These are phyloP conservation scores for Myiozetetes cayanensis DNA, from an alignment of 2,113 vertebrate species.

Conservation along the genomic window DNA sequence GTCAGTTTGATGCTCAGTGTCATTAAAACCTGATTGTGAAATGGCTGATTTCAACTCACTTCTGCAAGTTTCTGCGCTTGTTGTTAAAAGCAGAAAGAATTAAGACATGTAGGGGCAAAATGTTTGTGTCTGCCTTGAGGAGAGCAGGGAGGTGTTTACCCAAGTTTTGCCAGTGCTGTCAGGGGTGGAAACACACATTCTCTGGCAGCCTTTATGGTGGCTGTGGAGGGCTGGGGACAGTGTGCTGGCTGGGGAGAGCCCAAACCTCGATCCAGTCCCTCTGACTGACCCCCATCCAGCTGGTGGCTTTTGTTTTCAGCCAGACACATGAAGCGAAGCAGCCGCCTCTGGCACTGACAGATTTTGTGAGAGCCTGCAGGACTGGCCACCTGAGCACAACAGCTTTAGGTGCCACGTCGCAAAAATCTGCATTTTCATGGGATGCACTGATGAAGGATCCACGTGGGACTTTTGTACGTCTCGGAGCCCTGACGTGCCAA, in stretches of 20 bases:
- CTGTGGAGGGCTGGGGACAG: neutral
- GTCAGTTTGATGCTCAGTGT: neutral
- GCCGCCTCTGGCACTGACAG: rapidly evolving
- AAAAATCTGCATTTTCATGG: neutral
- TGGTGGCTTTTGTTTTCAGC: neutral
- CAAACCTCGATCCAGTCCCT: neutral
- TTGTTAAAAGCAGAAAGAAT: neutral
- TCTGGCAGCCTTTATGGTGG: neutral
- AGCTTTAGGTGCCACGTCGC: neutral
- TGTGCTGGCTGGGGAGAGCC: neutral
- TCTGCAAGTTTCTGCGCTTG: neutral
- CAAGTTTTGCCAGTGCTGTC: neutral
- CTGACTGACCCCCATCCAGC: neutral
- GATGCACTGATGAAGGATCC: neutral
- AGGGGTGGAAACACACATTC: neutral
- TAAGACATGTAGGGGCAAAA: rapidly evolving
- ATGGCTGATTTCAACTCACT: neutral
- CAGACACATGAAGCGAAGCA: rapidly evolving
- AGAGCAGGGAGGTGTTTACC: neutral
- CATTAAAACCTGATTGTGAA: neutral
- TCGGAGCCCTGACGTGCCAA: neutral
- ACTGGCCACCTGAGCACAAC: neutral
- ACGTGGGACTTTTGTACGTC: rapidly evolving
- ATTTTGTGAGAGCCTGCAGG: rapidly evolving
- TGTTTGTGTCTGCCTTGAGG: neutral